Conservation (phyloP, 2,113 vertebrate species). For the Microcebus tavaratra region DNA sequence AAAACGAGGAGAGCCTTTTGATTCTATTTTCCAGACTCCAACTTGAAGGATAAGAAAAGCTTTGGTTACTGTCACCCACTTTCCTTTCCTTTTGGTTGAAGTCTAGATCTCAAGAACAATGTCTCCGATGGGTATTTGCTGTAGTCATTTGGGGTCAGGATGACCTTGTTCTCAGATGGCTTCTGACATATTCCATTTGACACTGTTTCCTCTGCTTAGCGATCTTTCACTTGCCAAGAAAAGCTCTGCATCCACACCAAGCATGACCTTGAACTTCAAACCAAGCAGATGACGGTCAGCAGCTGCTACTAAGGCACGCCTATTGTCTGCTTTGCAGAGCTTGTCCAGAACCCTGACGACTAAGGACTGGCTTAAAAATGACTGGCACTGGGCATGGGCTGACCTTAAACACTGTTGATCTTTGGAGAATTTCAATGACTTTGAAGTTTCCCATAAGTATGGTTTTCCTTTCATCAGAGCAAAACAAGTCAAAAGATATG, state of each 20-base stretch:
- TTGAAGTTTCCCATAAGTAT: not conserved
- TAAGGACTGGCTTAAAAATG: not conserved
- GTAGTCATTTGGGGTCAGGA: slow-evolving; percentile 23
- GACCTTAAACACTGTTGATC: not conserved
- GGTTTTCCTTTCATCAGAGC: not conserved
- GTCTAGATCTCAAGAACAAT: not conserved
- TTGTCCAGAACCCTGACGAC: not conserved
- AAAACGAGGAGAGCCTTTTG: not conserved
- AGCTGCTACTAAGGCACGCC: not conserved
- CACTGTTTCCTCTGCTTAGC: not conserved
- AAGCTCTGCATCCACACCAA: not conserved
- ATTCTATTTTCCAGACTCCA: not conserved
- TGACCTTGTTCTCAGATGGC: slow-evolving; percentile 37
- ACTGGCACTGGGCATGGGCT: not conserved
- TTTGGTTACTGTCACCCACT: not conserved
- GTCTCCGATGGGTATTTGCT: not conserved
- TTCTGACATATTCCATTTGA: slow-evolving; percentile 46
- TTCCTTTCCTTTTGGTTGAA: not conserved
- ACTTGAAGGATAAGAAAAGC: not conserved
- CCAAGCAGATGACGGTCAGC: not conserved
- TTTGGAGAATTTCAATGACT: not conserved
- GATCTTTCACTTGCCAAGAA: slow-evolving; percentile 45
- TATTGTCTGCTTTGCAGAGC: not conserved
- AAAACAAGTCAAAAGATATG: slow-evolving; percentile 14
- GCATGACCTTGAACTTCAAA: slow-evolving; percentile 23